Conservation (phyloP, 2,888 invertebrate species). For the Leucozona laternaria region DNA sequence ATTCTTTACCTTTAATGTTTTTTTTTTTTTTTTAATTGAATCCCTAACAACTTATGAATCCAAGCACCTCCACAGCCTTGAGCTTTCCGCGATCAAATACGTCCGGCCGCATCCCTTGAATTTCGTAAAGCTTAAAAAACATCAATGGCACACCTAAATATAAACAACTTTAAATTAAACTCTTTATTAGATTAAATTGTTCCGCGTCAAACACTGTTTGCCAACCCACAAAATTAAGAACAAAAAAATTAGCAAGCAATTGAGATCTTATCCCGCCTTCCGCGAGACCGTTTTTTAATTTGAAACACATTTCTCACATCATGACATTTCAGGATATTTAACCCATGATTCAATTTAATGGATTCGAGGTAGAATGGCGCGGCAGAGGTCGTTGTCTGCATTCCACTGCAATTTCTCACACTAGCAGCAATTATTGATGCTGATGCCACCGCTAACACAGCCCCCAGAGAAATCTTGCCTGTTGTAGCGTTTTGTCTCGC, state of each 20-base stretch:
- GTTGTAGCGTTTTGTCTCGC: slow-evolving; percentile 24
- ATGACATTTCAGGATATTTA: slow-evolving; percentile 25
- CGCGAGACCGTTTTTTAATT: neutral
- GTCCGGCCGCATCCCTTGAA: too few species aligned
- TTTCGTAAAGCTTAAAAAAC: too few species aligned
- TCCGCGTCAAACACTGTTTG: neutral
- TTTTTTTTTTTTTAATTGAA: too few species aligned
- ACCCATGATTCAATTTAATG: slow-evolving; percentile 36
- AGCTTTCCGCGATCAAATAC: too few species aligned
- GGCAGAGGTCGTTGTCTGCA: neutral
- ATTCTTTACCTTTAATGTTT: too few species aligned
- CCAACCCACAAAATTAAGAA: neutral
- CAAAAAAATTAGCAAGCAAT: neutral
- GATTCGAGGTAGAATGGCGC: neutral
- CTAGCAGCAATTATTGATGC: neutral
- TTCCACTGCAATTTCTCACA: slow-evolving; percentile 18
- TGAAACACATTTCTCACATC: neutral
- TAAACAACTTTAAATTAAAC: neutral
- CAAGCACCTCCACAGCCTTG: too few species aligned
- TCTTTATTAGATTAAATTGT: neutral
- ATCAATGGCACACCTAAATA: too few species aligned
- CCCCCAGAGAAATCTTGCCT: neutral
- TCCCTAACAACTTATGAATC: too few species aligned
- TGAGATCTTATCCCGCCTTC: neutral
- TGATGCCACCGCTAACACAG: neutral